phyloP scores from a whole-genome alignment of 2,113 vertebrate genomes.

The Glaucomys volans region DNA sequence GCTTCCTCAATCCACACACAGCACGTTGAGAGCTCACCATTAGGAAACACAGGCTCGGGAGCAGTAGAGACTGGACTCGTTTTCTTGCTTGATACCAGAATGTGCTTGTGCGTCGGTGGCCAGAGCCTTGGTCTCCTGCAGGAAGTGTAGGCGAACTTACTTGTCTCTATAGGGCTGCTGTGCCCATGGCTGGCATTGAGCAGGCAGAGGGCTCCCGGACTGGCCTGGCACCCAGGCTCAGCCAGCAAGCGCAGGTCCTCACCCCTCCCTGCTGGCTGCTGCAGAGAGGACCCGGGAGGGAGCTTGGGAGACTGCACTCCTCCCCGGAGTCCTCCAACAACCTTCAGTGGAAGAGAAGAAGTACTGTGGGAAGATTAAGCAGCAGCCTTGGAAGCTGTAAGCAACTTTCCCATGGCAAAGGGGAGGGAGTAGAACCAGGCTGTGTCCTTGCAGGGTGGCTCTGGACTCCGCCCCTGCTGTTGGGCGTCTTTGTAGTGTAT shows the following conservation, averaged over 20 bases:
- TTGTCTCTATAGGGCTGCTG: neutral
- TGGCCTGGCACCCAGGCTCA: no score
- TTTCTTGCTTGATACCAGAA: neutral
- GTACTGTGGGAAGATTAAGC: neutral
- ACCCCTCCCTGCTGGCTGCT: neutral
- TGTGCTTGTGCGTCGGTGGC: neutral
- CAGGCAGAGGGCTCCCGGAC: no score
- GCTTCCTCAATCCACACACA: no score
- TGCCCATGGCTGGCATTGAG: no score
- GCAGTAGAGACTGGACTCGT: fast-evolving
- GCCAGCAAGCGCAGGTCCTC: no score
- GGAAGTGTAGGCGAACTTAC: neutral
- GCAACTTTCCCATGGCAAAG: neutral
- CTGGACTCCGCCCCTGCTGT: fast-evolving
- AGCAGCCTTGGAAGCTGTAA: neutral
- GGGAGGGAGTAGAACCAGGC: neutral
- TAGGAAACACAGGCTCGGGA: neutral
- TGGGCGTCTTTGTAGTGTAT: fast-evolving
- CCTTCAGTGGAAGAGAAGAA: neutral
- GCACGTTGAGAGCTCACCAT: no score
- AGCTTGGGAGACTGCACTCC: neutral
- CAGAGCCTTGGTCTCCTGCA: neutral
- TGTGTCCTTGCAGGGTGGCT: neutral
- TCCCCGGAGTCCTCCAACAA: neutral
- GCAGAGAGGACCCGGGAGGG: neutral